phyloP scores from a whole-genome alignment of 2,888 invertebrate species.

The Chrysopilus asiliformis region DNA sequence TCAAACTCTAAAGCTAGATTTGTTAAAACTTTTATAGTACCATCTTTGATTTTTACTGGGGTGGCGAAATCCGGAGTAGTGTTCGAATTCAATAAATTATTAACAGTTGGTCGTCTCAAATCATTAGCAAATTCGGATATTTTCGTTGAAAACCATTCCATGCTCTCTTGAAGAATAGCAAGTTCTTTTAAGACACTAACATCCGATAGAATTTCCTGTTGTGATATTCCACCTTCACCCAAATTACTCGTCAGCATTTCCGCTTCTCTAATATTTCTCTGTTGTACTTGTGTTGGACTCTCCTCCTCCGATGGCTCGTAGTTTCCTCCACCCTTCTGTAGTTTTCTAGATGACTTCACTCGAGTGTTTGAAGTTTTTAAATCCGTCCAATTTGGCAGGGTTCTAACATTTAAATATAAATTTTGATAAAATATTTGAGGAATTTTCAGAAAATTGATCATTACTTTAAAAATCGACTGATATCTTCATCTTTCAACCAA shows the following conservation, averaged over 20 bases:
- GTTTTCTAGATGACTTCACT: constrained; percentile 20
- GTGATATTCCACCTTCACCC: constrained; percentile 72
- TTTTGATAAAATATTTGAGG: neutral
- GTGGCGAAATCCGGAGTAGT: no score
- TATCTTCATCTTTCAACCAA: constrained; percentile 92
- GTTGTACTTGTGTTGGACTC: constrained; percentile 64
- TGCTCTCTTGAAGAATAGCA: constrained; percentile 82
- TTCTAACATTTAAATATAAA: constrained; percentile 34
- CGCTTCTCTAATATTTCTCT: constrained; percentile 74
- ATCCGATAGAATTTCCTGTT: constrained; percentile 77
- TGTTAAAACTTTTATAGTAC: constrained; percentile 48
- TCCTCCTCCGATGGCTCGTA: constrained; percentile 52
- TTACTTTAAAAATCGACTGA: constrained; percentile 78
- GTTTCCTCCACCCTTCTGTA: constrained; percentile 26
- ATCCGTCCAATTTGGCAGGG: constrained; percentile 66
- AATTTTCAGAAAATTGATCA: constrained; percentile 4
- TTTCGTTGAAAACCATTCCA: constrained; percentile 71
- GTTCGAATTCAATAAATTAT: constrained; percentile 27
- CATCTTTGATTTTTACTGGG: constrained; percentile 45
- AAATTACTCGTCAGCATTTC: constrained; percentile 86
- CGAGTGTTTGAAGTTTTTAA: constrained; percentile 38
- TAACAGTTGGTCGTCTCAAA: constrained; percentile 40
- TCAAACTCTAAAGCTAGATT: constrained; percentile 69
- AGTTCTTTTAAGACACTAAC: constrained; percentile 68
- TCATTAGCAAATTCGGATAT: constrained; percentile 47